A percentile compares a stretch with the other conserved stretches of the same genome.
Conservation (phyloP, 2,797 vertebrate genomes). For the Lepilemur ruficaudatus region DNA sequence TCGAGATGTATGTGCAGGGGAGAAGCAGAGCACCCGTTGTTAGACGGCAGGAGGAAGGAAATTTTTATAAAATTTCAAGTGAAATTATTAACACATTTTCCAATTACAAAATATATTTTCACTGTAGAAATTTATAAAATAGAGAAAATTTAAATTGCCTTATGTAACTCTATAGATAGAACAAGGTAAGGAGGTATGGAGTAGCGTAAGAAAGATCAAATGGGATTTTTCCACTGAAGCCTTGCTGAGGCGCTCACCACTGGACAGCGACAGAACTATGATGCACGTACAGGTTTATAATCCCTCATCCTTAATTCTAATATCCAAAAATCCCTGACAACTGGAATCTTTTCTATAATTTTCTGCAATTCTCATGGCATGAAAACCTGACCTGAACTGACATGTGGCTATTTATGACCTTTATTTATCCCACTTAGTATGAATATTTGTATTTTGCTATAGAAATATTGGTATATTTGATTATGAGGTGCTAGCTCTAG, state of each 20-base stretch:
- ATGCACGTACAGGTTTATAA: not conserved
- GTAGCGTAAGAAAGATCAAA: not conserved
- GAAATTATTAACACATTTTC: slow-evolving; percentile 3
- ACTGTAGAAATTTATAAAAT: not conserved
- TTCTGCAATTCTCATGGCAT: slow-evolving; percentile 12
- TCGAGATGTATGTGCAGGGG: not conserved
- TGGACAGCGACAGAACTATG: not conserved
- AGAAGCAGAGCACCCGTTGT: not conserved
- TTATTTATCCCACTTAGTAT: not conserved
- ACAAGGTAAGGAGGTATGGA: not conserved
- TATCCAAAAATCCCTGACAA: not conserved
- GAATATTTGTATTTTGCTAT: not conserved
- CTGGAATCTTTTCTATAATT: not conserved
- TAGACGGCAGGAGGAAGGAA: not conserved
- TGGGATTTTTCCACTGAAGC: not conserved
- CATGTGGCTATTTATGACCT: not conserved
- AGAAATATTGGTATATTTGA: not conserved
- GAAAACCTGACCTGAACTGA: slow-evolving; percentile 26
- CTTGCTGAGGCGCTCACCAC: not conserved
- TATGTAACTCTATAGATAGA: not conserved
- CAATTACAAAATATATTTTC: not conserved
- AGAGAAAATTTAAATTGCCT: not conserved
- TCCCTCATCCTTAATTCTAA: not conserved
- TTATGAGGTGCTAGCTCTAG: not conserved
- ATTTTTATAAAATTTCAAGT: not conserved